Conservation (phyloP, 2,888 invertebrate species). For the Cosmia pyralina region DNA sequence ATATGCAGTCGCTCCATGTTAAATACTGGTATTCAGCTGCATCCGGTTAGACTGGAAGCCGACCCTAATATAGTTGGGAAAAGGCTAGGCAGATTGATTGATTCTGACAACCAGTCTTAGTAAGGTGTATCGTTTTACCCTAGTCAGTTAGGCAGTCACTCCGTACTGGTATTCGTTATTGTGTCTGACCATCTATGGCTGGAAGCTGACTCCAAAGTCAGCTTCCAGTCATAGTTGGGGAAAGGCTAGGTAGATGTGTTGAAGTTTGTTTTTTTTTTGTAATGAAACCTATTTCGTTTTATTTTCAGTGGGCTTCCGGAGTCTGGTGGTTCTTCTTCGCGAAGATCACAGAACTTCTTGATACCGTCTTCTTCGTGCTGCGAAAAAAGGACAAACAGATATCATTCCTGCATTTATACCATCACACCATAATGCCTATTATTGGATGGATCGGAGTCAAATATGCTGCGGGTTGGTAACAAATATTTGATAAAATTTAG, state of each 20-base stretch:
- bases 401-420: conserved; percentile 96
- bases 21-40: too few species aligned
- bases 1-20: too few species aligned
- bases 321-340: conserved; percentile 94
- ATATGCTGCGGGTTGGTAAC: conserved; percentile 90
- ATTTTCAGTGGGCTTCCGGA: conserved; percentile 85
- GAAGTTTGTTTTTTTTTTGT: not conserved
- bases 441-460: conserved; percentile 93
- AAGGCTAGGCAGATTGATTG: too few species aligned
- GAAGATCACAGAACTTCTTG: conserved; percentile 93
- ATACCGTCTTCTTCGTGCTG: conserved; percentile 96
- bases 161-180: not conserved
- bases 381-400: conserved; percentile 96
- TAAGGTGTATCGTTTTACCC: not conserved
- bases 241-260: not conserved
- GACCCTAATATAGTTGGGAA: too few species aligned
- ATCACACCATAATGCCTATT: conserved; percentile 94
- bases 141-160: not conserved
- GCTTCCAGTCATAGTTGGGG: not conserved
- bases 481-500: not conserved
- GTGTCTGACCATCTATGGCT: not conserved
- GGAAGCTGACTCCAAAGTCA: not conserved
- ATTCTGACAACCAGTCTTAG: not conserved
- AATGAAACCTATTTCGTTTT: not conserved
- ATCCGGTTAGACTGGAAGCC: too few species aligned